Conservation (phyloP, 2,113 vertebrate genomes). For the Aix galericulata region DNA sequence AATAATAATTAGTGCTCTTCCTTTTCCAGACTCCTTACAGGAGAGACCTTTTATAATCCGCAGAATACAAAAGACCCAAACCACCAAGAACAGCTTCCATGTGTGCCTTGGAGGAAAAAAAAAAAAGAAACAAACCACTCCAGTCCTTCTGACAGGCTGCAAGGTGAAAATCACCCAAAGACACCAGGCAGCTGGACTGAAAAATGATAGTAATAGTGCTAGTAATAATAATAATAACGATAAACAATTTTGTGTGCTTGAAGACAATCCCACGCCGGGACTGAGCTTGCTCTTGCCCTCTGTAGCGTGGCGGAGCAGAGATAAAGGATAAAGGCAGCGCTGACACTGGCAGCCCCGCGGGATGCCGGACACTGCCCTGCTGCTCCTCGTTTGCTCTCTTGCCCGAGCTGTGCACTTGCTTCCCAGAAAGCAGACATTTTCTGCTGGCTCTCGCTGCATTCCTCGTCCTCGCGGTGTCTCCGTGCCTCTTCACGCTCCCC, state of each 20-base stretch:
- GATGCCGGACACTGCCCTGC: not conserved
- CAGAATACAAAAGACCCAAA: constrained; percentile 40
- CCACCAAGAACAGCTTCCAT: constrained; percentile 6
- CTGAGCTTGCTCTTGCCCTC: not conserved
- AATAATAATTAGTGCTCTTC: constrained; percentile 67
- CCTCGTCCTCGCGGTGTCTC: not conserved
- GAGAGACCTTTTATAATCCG: constrained; percentile 34
- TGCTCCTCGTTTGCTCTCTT: not conserved
- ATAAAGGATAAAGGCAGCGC: not conserved
- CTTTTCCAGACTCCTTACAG: constrained; percentile 47
- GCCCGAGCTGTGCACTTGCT: not conserved
- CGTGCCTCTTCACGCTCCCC: fast-evolving
- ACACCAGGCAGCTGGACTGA: not conserved
- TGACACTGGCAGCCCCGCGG: not conserved
- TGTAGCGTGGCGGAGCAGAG: not conserved
- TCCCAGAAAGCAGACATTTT: not conserved
- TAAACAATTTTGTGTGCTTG: not conserved
- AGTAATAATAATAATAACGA: not conserved
- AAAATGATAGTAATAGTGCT: not conserved
- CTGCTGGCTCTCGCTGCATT: fast-evolving
- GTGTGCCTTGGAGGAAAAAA: not conserved
- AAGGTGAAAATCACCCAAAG: constrained; percentile 1
- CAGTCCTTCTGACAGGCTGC: not conserved
- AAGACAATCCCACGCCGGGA: not conserved
- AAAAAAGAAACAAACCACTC: fast-evolving